Evolutionary conservation across 2,888 invertebrate genomes (phyloP), one percentile per base, ranked within the genome.

Genomic region (Nomada flava): DNA sequence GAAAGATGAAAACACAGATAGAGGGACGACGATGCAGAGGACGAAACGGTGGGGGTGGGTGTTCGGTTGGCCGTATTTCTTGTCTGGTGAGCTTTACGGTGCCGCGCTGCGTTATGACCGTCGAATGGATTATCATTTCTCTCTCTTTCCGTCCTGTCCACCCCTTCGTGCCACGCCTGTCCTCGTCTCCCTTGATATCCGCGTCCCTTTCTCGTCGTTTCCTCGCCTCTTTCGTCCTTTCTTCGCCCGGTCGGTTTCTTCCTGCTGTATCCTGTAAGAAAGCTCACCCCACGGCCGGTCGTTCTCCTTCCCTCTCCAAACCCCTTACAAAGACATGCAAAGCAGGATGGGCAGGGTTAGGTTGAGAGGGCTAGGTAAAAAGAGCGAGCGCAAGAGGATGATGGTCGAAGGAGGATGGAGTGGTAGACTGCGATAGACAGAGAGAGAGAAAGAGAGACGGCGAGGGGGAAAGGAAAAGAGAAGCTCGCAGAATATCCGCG

Each of bases 51-150:
- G 71, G 83, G 84, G 85, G 77, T 79, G 86, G 89, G 36, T 36
- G 36, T 36, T 89, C 86, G 91, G 91, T 92, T 90, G 92, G 91
- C 91, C 92, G 92, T 93, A 93, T 93, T 92, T 93, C 93, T 93
- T 92, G 93, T 93, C 93, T 93, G 92, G 93, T 92, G 92, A 93
- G 93, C 92, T 93, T 93, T 92, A 92, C 91, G 90, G 90, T 90
- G 88, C 90, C 85, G 89, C 88, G 90, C 89, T 88, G 89, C 90
- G 91, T 93, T 93, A 93, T 93, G 93, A 92, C 92, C 93, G 91
- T 88, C 91, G 92, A 93, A 93, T 91, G 91, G 92, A 93, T 93
- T 93, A 93, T 93, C 92, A 90, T 92, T 91, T 88, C 91, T 90
- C 87, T 86, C 84, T 86, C 86, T 88, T 75, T 79, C 85, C 81